These are phyloP conservation scores for Toxotes jaculatrix DNA, from an alignment of 2,113 vertebrate genomes.

Conservation along the genomic window DNA sequence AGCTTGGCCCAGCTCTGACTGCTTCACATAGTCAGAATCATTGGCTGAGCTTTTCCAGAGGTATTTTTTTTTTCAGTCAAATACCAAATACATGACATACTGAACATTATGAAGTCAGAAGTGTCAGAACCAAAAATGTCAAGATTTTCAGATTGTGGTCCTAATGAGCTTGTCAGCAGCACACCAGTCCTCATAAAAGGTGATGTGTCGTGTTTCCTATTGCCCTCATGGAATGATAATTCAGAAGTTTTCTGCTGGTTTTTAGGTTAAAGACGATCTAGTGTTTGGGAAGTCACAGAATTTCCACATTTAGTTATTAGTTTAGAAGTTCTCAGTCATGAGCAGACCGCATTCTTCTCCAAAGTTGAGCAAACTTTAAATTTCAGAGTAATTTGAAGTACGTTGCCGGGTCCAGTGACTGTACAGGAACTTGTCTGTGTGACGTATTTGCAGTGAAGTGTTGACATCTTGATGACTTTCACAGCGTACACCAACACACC, in stretches of 20 bases:
- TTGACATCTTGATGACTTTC: slow-evolving; percentile 64
- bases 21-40: background rate
- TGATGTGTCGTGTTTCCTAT: background rate
- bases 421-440: slow-evolving; percentile 33
- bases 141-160: background rate
- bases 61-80: background rate
- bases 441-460: slow-evolving; percentile 19
- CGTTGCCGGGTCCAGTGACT: slow-evolving; percentile 18
- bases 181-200: background rate
- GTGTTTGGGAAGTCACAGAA: background rate
- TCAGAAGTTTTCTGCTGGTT: background rate
- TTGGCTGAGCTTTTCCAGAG: background rate
- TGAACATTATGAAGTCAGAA: background rate
- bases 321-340: background rate
- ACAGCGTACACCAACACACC: slow-evolving; percentile 49
- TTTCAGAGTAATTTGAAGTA: background rate
- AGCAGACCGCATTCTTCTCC: background rate
- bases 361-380: slow-evolving; percentile 13
- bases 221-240: background rate
- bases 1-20: background rate
- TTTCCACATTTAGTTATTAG: background rate
- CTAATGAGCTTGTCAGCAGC: background rate
- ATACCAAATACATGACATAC: background rate
- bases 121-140: background rate
- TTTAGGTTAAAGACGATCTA: background rate